Evolutionary conservation across 2,888 invertebrate species (phyloP), one percentile per base, ranked within the genome.

Genomic region (Andrena haemorrhoa): DNA sequence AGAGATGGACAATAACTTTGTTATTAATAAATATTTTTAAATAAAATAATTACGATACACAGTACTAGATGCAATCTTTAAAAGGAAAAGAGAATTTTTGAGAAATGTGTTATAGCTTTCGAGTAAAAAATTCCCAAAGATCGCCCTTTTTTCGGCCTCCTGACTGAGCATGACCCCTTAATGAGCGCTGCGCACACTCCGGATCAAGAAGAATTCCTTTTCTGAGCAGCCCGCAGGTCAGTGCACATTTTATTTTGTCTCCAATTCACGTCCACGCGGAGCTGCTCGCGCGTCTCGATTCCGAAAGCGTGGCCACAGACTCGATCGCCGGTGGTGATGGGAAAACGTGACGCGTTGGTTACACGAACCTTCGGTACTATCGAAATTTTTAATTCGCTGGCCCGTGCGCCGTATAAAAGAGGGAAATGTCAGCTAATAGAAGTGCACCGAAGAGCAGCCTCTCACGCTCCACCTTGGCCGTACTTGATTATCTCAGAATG

Each of bases 341-440:
- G 35, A 33, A 20, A 23, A 20, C 68, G 8, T 41, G 33, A 33
- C 6, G 35, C 53, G 56, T 35, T 23, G 12, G 49, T 31, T 60
- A 26, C 33, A 26, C 63, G 23, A 75, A 49, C 33, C 12, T 35
- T 7, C 2, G 8, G 33, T 49, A n/a, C 2, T 26, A n/a, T 31
- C n/a, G 60, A 66, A 26, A 33, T 41, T 26, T 51, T 41, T 49
- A 35, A 76, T 75, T 58, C 58, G 63, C 69, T 49, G 70, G 53
- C 33, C 70, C 31, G 58, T 12, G 49, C 12, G 7, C 12, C 16
- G 8, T 5, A 35, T 64, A 75, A 65, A 70, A 70, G 65, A 70
- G 65, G 51, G 51, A 79, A 76, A 76, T 76, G 51, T 60, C 77
- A 58, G 70, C 58, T 79, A 76, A 70, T 69, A 79, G 76, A 79